These are phyloP conservation scores for Conopomorpha cramerella DNA, from an alignment of 1,140 invertebrate genomes.

Conservation along the genomic window DNA sequence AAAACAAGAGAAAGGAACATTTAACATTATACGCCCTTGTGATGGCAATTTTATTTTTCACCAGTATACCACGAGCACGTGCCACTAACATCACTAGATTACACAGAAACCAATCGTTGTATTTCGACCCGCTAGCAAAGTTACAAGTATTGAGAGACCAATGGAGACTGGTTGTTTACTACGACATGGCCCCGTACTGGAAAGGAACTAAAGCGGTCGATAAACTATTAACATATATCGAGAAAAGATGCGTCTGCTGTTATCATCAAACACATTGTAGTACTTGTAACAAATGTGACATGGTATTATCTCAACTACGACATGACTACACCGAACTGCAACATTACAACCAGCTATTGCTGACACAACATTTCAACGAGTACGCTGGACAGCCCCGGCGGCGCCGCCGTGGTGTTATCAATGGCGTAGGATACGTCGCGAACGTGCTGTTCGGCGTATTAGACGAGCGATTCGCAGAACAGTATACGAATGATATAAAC, in stretches of 20 bases:
- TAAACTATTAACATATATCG: conserved; percentile 2
- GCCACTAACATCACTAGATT: background rate
- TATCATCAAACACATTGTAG: background rate
- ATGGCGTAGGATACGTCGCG: conserved; percentile 6
- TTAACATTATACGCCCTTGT: background rate
- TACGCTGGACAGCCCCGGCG: background rate
- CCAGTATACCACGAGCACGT: background rate
- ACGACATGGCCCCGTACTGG: conserved; percentile 1
- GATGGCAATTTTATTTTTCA: background rate
- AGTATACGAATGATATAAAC: conserved; percentile 5
- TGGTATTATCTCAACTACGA: conserved; percentile 7
- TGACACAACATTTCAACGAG: conserved; percentile 2
- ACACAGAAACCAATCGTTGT: background rate
- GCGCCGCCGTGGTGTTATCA: conserved; percentile 4
- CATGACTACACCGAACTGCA: conserved; percentile 7
- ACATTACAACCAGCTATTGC: conserved; percentile 9
- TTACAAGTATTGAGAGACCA: background rate
- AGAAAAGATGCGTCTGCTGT: conserved; percentile 1
- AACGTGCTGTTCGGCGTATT: conserved; percentile 6
- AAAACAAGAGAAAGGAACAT: background rate
- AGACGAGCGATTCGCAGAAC: conserved; percentile 6
- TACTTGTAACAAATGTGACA: no score
- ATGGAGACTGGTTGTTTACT: conserved; percentile 1
- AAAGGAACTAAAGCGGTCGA: conserved; percentile 1
- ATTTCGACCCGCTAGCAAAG: background rate